A percentile compares a stretch with the other conserved stretches of the same genome.
phyloP scores from a whole-genome alignment of 2,113 vertebrate species.

The Craseonycteris thonglongyai region DNA sequence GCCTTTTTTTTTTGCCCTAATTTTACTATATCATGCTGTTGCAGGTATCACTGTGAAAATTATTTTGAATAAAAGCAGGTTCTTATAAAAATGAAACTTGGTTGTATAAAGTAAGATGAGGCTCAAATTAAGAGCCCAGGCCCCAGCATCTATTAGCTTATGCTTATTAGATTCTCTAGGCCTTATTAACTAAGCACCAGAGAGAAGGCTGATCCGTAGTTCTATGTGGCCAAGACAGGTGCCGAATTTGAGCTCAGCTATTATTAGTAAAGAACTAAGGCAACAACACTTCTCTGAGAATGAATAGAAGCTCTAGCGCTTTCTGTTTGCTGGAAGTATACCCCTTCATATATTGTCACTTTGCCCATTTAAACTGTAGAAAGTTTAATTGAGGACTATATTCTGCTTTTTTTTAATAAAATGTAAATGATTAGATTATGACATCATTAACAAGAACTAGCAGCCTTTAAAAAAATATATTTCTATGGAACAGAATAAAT shows the following conservation, averaged over 20 bases:
- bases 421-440: slow-evolving; percentile 18
- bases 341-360: neutral
- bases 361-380: slow-evolving; percentile 19
- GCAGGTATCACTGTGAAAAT: neutral
- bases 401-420: neutral
- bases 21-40: neutral
- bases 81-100: neutral
- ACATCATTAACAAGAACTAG: neutral
- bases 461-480: too few species aligned
- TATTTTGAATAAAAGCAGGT: neutral
- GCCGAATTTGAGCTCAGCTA: neutral
- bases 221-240: neutral
- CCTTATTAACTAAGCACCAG: neutral
- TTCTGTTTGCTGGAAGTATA: slow-evolving; percentile 33
- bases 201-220: neutral
- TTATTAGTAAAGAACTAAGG: slow-evolving; percentile 32
- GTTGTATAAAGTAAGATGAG: neutral
- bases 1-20: neutral
- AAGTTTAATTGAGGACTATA: slow-evolving; percentile 4
- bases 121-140: neutral
- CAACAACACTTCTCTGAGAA: neutral
- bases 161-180: neutral
- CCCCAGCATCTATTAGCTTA: neutral
- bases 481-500: slow-evolving; percentile 23
- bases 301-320: neutral